These are phyloP conservation scores for Isichthys henryi DNA, from an alignment of 2,113 vertebrate genomes.

Conservation along the genomic window DNA sequence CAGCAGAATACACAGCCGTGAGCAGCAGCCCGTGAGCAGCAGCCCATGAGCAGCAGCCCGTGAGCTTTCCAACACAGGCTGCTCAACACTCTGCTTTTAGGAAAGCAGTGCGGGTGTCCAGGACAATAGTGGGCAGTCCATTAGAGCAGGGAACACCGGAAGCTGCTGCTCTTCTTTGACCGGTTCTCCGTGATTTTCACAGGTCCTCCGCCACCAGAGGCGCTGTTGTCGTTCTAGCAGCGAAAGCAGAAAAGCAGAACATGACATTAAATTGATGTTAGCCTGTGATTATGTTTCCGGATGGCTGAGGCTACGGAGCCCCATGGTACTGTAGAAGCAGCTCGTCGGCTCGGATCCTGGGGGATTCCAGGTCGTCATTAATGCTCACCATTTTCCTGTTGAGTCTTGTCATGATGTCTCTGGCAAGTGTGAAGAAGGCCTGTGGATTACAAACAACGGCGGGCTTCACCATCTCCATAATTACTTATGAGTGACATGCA, in stretches of 20 bases:
- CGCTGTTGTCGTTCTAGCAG: slow-evolving; percentile 77
- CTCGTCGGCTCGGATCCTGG: neutral
- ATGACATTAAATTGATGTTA: neutral
- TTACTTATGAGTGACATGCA: neutral
- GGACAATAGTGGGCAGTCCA: slow-evolving; percentile 56
- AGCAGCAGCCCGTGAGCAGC: slow-evolving; percentile 19
- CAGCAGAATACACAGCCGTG: slow-evolving; percentile 61
- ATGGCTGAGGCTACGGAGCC: neutral
- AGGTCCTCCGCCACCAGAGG: slow-evolving; percentile 71
- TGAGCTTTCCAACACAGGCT: slow-evolving; percentile 59
- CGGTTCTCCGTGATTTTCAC: slow-evolving; percentile 93
- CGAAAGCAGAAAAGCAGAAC: slow-evolving; percentile 19
- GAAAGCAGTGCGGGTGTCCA: slow-evolving; percentile 61
- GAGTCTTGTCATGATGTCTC: slow-evolving; percentile 94
- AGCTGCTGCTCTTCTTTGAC: slow-evolving; percentile 90
- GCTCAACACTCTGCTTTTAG: slow-evolving; percentile 67
- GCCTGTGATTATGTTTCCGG: neutral
- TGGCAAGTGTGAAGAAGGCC: slow-evolving; percentile 92
- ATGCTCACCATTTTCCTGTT: slow-evolving; percentile 94
- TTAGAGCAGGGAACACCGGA: slow-evolving; percentile 89
- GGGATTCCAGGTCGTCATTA: neutral
- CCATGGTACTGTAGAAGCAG: neutral
- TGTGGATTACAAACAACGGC: slow-evolving; percentile 39
- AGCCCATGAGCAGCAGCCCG: slow-evolving; percentile 66
- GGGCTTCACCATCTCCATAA: neutral